Evolutionary conservation across 2,113 vertebrate species (phyloP).

Genomic region (Okapia johnstoni): DNA sequence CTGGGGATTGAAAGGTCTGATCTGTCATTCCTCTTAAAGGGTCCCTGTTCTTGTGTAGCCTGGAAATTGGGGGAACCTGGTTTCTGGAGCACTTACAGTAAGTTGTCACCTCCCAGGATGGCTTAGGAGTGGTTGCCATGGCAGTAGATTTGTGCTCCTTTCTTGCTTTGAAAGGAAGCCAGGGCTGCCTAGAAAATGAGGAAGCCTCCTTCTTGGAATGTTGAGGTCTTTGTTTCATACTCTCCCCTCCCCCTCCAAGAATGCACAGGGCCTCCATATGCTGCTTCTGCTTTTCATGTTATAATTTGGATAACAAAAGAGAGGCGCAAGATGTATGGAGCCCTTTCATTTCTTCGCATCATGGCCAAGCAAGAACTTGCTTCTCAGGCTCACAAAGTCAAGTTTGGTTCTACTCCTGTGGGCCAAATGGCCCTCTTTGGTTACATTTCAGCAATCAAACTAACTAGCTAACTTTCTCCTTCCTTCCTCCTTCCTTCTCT

Average conservation of each 20-base stretch:
- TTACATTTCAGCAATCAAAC: not conserved
- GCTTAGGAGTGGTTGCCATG: not conserved
- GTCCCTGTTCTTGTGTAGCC: not conserved
- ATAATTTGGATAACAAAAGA: slow-evolving; percentile 36
- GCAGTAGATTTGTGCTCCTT: not conserved
- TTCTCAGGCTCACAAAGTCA: not conserved
- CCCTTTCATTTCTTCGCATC: not conserved
- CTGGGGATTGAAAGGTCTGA: not conserved
- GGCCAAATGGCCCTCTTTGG: not conserved
- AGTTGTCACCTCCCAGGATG: not conserved
- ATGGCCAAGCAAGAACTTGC: not conserved
- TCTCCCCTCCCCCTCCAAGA: not conserved
- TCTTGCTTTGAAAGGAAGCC: not conserved
- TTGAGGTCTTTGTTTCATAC: not conserved
- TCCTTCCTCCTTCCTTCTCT: not conserved
- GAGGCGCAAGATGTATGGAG: not conserved
- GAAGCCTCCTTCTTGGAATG: not conserved
- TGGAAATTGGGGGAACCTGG: not conserved
- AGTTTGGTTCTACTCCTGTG: not conserved
- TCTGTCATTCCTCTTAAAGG: not conserved
- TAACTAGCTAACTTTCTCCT: not conserved
- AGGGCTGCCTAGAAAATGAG: not conserved
- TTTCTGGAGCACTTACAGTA: not conserved
- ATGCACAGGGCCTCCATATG: not conserved
- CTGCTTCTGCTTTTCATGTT: slow-evolving; percentile 1